Evolutionary conservation across 2,888 invertebrate species (phyloP).

Genomic region (Synergus umbraculus): DNA sequence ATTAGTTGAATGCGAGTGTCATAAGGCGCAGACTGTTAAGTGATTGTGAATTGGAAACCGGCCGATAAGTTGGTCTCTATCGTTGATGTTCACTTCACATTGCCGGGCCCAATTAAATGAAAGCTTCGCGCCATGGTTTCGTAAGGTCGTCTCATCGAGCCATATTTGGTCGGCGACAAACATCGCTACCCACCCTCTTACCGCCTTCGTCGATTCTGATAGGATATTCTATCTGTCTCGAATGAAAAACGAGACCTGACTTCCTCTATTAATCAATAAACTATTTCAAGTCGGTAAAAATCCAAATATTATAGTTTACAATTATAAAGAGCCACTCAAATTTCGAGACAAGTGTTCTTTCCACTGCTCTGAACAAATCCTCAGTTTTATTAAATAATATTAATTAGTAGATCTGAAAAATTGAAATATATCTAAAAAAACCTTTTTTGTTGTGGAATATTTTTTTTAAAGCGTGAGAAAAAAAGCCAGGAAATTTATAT

Average conservation of each 20-base stretch:
- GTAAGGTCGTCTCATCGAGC: conserved; percentile 63
- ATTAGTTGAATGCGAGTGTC: conserved; percentile 16
- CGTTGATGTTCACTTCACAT: conserved; percentile 38
- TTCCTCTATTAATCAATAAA: not conserved
- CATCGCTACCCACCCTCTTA: conserved; percentile 51
- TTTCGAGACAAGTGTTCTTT: not conserved
- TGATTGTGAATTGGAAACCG: conserved; percentile 25
- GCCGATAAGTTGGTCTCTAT: conserved; percentile 42
- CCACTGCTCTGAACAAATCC: not conserved
- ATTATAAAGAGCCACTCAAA: not conserved
- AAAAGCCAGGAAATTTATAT: not conserved
- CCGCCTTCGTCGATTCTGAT: conserved; percentile 41
- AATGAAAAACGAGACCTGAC: not conserved
- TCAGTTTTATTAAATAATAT: not conserved
- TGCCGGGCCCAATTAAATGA: conserved; percentile 46
- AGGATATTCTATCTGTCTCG: conserved; percentile 27
- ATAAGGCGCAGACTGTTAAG: conserved; percentile 31
- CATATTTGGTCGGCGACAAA: conserved; percentile 67
- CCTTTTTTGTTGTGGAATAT: too few species aligned
- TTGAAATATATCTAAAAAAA: too few species aligned
- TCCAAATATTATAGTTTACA: too few species aligned
- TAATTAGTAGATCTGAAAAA: not conserved
- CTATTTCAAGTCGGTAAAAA: not conserved
- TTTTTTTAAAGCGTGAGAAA: not conserved
- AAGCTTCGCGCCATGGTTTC: conserved; percentile 49